Conservation (phyloP, 2,888 invertebrate genomes). For the Dryobotodes eremita region DNA sequence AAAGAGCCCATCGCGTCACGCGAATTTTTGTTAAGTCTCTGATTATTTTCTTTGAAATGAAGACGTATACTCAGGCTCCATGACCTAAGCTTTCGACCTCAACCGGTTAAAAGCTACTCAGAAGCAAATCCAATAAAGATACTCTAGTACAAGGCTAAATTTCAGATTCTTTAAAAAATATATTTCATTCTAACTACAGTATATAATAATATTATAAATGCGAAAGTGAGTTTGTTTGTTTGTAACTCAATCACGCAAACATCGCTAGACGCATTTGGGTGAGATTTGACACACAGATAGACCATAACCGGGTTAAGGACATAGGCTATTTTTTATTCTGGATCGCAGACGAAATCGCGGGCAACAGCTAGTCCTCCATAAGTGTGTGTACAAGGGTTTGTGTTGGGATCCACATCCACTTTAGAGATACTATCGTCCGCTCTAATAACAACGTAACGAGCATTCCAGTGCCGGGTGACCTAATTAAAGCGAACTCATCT, state of each 20-base stretch:
- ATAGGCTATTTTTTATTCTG: no score
- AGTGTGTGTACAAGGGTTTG: conserved; percentile 11
- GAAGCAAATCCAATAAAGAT: background rate
- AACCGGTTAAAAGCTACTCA: background rate
- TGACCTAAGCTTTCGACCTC: background rate
- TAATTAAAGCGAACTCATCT: conserved; percentile 46
- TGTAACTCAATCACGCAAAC: no score
- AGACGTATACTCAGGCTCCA: background rate
- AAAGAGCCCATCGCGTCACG: background rate
- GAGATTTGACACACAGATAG: no score
- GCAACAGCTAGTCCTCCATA: background rate
- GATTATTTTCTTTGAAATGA: background rate
- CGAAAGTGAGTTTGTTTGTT: no score
- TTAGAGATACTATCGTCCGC: conserved; percentile 25
- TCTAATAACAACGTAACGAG: conserved; percentile 42
- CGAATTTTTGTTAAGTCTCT: background rate
- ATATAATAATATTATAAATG: no score
- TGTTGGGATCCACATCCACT: conserved; percentile 30
- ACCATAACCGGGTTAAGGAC: no score
- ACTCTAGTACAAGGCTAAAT: background rate
- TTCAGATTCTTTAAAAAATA: background rate
- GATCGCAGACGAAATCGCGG: no score
- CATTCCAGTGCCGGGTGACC: conserved; percentile 39
- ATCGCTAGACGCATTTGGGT: no score
- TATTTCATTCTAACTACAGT: background rate